These are phyloP conservation scores for Enteromius afrohamiltoni DNA, from an alignment of 2,797 vertebrate species.

Conservation along the genomic window DNA sequence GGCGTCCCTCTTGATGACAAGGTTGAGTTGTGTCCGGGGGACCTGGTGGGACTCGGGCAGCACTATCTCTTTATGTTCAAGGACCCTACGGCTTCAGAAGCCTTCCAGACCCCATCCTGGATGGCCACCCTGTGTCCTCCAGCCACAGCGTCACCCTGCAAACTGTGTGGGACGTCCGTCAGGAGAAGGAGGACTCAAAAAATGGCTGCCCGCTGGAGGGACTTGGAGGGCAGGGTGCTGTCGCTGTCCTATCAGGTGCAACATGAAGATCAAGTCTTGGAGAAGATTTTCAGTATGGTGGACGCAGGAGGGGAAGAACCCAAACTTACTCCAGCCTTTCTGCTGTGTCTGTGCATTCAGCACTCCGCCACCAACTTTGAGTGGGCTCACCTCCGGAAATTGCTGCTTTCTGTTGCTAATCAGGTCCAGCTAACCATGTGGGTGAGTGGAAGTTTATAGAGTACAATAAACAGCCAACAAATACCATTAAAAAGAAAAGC, in stretches of 20 bases:
- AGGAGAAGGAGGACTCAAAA: slow-evolving; percentile 51
- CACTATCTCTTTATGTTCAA: slow-evolving; percentile 84
- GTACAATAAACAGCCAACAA: background rate
- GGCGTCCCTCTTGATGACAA: slow-evolving; percentile 72
- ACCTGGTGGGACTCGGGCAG: slow-evolving; percentile 79
- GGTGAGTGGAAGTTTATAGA: slow-evolving; percentile 74
- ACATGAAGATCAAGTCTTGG: slow-evolving; percentile 76
- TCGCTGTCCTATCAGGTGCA: slow-evolving; percentile 69
- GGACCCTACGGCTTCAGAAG: slow-evolving; percentile 72
- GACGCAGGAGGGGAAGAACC: slow-evolving; percentile 67
- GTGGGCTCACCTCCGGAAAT: slow-evolving; percentile 71
- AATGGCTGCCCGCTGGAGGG: slow-evolving; percentile 66
- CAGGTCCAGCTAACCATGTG: slow-evolving; percentile 76
- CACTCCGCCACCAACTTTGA: slow-evolving; percentile 71
- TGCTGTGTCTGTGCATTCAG: slow-evolving; percentile 79
- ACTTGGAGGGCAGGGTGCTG: slow-evolving; percentile 68
- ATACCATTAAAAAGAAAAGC: background rate
- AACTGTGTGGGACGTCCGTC: slow-evolving; percentile 63
- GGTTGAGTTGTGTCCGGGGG: slow-evolving; percentile 74
- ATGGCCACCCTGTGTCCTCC: slow-evolving; percentile 69
- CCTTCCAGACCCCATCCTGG: slow-evolving; percentile 69
- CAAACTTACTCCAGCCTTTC: slow-evolving; percentile 76
- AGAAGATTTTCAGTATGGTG: slow-evolving; percentile 68
- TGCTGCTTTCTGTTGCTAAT: slow-evolving; percentile 75
- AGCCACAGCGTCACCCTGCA: slow-evolving; percentile 61